Base-by-base conservation (phyloP, 2,113 vertebrate genomes). In the Ochotona princeps region DNA sequence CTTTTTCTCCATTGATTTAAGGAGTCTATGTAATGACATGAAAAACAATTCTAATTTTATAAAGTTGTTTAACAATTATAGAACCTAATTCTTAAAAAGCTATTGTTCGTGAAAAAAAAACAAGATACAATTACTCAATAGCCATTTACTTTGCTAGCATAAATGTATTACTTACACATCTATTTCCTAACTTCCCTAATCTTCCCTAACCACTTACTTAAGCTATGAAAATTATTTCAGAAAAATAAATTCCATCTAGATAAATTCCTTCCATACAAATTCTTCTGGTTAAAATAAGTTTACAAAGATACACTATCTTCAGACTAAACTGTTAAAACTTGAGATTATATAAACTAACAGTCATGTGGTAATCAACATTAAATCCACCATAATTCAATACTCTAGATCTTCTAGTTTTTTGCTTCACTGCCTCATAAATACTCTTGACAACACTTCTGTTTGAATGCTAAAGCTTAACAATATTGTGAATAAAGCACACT, bases 141-240 rank as follows among this genome's bases (percentile, higher is more conserved):
- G 63, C 44, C 32, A 30, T 54, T 85, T 76, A 60, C 66, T 76
- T 94, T 7, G 13, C 35, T 25, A 60, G 51, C 30, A 70, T 26
- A 6, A 87, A 1, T 90, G 2, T 30, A 44, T 94, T 26, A 67
- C 15, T 74, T 57, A 32, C 87, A 44, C 10, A 26, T 65, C 54
- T 69, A 14, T 69, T 78, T 85, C 18, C 44, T 91, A 67, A 92
- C 83, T 82, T 76, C n/a, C 87, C 72, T 72, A 54, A 17, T 30
- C 90, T 72, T 89, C 83, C 83, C 74, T 89, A 83, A 79, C 25
- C 8, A 49, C 20, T 78, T 91, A 72, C 35, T 87, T 92, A 11
- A 95, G 86, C 69, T 86, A 82, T 73, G 35, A 93, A 88, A 72
- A 5, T 61, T 21, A 66, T 88, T 83, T 93, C 23, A 86, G 74